Base-by-base conservation (phyloP, 2,797 vertebrate species). In the Nannoperca obscura region DNA sequence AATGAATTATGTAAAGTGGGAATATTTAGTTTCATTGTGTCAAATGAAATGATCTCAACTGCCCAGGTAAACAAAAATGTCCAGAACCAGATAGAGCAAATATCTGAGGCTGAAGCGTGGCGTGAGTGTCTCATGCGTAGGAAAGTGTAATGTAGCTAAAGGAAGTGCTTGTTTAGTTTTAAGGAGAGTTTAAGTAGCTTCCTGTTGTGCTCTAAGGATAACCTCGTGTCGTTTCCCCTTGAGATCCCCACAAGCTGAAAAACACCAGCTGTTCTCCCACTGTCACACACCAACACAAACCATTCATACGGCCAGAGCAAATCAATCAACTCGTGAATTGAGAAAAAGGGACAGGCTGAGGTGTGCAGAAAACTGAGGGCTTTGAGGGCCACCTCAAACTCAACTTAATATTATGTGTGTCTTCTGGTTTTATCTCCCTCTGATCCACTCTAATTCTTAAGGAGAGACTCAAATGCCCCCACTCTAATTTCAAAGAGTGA, bases 141-240 rank as follows among this genome's bases (percentile, higher is more conserved):
- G 20, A 79, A 83, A 85, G 58, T 38, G 49, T 64, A 66, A 44
- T 67, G 66, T 65, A 89, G 72, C 85, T 81, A 74, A 84, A 89
- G 60, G 88, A 91, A 88, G 74, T 83, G 86, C 84, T 92, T 85
- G 86, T 81, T 86, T 93, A 82, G 80, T 91, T 92, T 91, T 76
- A 85, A 88, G 86, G 79, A 88, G 87, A 84, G 78, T 90, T 86
- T 88, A 89, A 92, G 87, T 83, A 84, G 90, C 84, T 80, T 91
- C 91, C 88, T 86, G 90, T 88, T 85, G 89, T 74, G 83, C 79
- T 84, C 76, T 83, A 42, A 84, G 61, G 80, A 89, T 85, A 88
- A 91, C 83, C 83, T 84, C 63, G 60, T 73, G 74, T 88, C 71
- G 81, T 84, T 81, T 74, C 47, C 75, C n/a, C n/a, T n/a, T n/a